Percentiles rank a stretch among this genome's conserved stretches.
Evolutionary conservation across 2,113 vertebrate species (phyloP).

Genomic region (Osmerus mordax): DNA sequence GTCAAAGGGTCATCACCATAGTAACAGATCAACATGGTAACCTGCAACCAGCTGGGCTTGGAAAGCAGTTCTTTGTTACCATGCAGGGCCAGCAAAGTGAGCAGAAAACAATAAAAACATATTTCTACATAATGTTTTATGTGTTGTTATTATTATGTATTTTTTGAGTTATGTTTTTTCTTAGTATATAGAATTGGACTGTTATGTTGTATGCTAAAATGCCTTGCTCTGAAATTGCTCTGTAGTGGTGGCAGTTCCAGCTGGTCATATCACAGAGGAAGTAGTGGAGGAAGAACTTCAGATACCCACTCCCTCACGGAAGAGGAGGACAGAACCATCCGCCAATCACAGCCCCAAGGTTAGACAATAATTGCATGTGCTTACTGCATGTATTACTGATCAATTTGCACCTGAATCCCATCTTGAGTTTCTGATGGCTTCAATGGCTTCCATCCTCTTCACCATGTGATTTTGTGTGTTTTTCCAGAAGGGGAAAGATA

Average conservation of each 20-base stretch:
- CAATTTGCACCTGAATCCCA: too few species aligned
- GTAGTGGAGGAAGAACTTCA: slow-evolving; percentile 43
- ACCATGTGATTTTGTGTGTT: background rate
- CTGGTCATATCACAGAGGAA: slow-evolving; percentile 70
- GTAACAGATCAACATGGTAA: slow-evolving; percentile 69
- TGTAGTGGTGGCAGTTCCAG: slow-evolving; percentile 71
- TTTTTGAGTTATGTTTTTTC: background rate
- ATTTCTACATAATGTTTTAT: background rate
- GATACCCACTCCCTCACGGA: slow-evolving; percentile 49
- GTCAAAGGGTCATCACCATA: slow-evolving; percentile 75
- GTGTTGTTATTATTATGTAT: background rate
- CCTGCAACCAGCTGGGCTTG: slow-evolving; percentile 53
- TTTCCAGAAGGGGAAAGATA: slow-evolving; percentile 31
- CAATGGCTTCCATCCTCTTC: background rate
- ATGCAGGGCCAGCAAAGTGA: slow-evolving; percentile 74
- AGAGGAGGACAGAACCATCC: slow-evolving; percentile 39
- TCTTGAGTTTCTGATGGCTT: background rate
- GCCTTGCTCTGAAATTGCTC: background rate
- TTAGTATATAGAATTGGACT: background rate
- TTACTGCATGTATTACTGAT: background rate
- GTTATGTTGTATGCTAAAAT: background rate
- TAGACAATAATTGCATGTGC: slow-evolving; percentile 6
- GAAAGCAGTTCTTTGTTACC: slow-evolving; percentile 72
- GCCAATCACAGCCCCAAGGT: slow-evolving; percentile 56
- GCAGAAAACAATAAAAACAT: slow-evolving; percentile 4